Evolutionary conservation across 2,797 vertebrate genomes (phyloP).

Genomic region (Echiichthys vipera): DNA sequence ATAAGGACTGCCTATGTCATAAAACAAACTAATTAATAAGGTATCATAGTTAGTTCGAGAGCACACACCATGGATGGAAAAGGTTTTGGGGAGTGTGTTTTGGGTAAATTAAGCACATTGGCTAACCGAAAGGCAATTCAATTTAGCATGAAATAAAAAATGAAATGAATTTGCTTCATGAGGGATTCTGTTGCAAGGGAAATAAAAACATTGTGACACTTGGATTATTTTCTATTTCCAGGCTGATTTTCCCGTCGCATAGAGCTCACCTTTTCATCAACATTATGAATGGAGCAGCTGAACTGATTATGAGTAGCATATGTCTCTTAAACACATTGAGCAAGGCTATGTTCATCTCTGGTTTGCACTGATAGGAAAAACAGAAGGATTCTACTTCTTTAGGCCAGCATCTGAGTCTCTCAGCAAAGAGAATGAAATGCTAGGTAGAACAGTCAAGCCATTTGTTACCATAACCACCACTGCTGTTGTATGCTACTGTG

Average conservation of each 20-base stretch:
- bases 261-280: constrained; percentile 39
- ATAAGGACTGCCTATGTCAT: constrained; percentile 67
- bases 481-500: constrained; percentile 66
- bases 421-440: constrained; percentile 53
- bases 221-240: background rate
- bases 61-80: constrained; percentile 45
- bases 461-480: constrained; percentile 72
- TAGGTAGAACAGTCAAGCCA: constrained; percentile 46
- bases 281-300: constrained; percentile 10
- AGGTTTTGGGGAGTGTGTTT: constrained; percentile 48
- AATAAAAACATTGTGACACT: constrained; percentile 32
- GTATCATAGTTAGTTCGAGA: constrained; percentile 51
- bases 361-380: constrained; percentile 57
- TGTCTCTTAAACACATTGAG: constrained; percentile 27
- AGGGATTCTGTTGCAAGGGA: constrained; percentile 35
- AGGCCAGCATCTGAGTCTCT: constrained; percentile 28
- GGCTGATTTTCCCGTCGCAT: background rate
- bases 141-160: constrained; percentile 70
- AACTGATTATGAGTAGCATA: constrained; percentile 39
- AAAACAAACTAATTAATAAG: constrained; percentile 83
- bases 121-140: constrained; percentile 58
- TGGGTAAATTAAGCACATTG: constrained; percentile 60
- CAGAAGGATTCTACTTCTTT: constrained; percentile 27
- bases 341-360: constrained; percentile 37
- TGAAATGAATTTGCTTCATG: constrained; percentile 46